Conservation (phyloP, 2,113 vertebrate genomes). For the Cochlearius cochlearius region DNA sequence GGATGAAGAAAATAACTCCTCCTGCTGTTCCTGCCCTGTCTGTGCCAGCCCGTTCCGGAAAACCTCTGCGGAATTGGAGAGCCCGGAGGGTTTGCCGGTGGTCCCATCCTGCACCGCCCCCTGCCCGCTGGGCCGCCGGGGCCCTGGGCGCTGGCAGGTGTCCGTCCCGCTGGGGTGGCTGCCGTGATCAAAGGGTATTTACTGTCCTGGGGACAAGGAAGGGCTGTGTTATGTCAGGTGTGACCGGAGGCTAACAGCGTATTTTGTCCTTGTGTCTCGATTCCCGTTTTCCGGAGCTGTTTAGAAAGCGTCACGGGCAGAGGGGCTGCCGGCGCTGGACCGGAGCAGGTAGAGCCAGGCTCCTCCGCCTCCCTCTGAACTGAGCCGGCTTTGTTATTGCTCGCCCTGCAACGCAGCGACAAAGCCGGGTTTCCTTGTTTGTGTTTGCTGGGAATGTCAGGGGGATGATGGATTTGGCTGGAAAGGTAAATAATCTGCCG, state of each 20-base stretch:
- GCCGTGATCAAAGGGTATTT: background rate
- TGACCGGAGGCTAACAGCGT: background rate
- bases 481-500: background rate
- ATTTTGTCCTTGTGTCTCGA: background rate
- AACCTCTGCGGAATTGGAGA: background rate
- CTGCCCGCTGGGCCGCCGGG: accelerated
- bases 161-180: background rate
- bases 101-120: background rate
- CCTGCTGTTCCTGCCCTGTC: background rate
- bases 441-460: conserved; percentile 13
- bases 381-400: background rate
- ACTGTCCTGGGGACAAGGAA: background rate
- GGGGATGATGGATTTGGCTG: conserved; percentile 26
- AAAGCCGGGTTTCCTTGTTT: background rate
- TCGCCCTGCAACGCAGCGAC: background rate
- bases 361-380: background rate
- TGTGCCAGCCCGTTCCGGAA: background rate
- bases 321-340: background rate
- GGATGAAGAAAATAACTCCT: background rate
- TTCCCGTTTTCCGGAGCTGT: background rate
- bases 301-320: background rate
- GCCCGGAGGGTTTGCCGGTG: accelerated
- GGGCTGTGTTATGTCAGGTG: background rate
- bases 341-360: background rate
- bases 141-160: background rate